Base-by-base conservation (phyloP, 2,888 invertebrate genomes). In the Eupithecia abbreviata region DNA sequence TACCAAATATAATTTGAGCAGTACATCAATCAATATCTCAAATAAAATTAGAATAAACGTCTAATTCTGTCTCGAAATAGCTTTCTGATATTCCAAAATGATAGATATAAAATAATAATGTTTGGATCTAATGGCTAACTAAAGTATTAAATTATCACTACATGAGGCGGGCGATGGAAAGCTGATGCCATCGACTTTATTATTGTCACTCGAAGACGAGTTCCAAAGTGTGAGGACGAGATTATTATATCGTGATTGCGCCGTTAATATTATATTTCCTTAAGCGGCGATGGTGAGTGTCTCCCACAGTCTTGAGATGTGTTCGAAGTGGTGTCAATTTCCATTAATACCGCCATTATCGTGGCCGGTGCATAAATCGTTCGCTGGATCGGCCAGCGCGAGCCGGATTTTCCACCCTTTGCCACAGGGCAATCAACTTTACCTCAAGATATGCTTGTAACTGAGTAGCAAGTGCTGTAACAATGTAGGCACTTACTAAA, bases 241-340 rank as follows among this genome's bases (percentile, higher is more conserved):
- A 90, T 92, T 91, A 92, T 92, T 90, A 91, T 86, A 89, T 90
- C 88, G 87, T 90, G 92, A 91, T 92, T 89, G 91, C 87, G 86
- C 85, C 86, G 89, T 91, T 91, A 91, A 93, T 92, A 93, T 93
- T 92, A 92, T 91, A 90, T 93, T 92, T 93, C 92, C 89, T 89
- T 90, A 90, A 87, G 88, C 86, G 88, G 88, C 83, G 86, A 81
- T 85, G 87, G 85, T 88, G 83, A 85, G 84, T 86, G 84, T 82
- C 77, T 77, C 83, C 84, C 85, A 86, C 84, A 80, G 86, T 82
- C 84, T 87, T 85, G 84, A 87, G 77, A 75, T 75, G 82, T 65
- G 74, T 55, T 74, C 78, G 65, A 78, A 78, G 82, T 86, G 90
- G 93, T 93, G 93, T 94, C 92, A 92, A 91, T 93, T 93, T 93